Base-by-base conservation (phyloP, 1,140 invertebrate species). In the Cyrtorhinus lividipennis region DNA sequence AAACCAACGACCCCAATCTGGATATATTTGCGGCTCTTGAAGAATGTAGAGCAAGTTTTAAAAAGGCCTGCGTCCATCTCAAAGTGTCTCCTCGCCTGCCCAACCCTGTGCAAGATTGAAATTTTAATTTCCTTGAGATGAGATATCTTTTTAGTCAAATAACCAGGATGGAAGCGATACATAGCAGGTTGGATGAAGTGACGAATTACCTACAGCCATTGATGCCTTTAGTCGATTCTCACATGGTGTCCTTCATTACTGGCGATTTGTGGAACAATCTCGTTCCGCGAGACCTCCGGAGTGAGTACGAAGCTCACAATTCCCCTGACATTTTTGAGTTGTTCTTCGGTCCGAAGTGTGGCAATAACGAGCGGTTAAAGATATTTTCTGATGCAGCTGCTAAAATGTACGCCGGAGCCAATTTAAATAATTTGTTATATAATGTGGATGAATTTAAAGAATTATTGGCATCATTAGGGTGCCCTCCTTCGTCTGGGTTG, bases 161-260 rank as follows among this genome's bases (percentile, higher is more conserved):
- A n/a, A n/a, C n/a, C n/a, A n/a, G n/a, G n/a, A n/a, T n/a, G n/a
- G n/a, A n/a, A n/a, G n/a, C n/a, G n/a, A n/a, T n/a, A n/a, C n/a
- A n/a, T n/a, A n/a, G 38, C 38, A 44, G 38, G 8, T 44, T 8
- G 38, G 65, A 38, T 73, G 3, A 62, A 64, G 20, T 44, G 65
- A 24, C 24, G 69, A 73, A 65, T 61, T 85, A 81, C 71, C 69
- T 89, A 10, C 71, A 78, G 56, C 76, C 79, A 0, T 74, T 81
- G 66, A 68, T 83, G 64, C 73, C 78, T 1, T 73, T 90, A 48
- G 79, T 81, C 1, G 84, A 89, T 72, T 85, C 84, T 68, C 88
- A 91, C 72, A 83, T 89, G 76, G 86, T 88, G 2, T 83, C 88
- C 68, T 90, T 85, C 74, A 79, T 89, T n/a, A 86, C 80, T 0